Base-by-base conservation (phyloP, 1,140 invertebrate species). In the Drosophila mojavensis region DNA sequence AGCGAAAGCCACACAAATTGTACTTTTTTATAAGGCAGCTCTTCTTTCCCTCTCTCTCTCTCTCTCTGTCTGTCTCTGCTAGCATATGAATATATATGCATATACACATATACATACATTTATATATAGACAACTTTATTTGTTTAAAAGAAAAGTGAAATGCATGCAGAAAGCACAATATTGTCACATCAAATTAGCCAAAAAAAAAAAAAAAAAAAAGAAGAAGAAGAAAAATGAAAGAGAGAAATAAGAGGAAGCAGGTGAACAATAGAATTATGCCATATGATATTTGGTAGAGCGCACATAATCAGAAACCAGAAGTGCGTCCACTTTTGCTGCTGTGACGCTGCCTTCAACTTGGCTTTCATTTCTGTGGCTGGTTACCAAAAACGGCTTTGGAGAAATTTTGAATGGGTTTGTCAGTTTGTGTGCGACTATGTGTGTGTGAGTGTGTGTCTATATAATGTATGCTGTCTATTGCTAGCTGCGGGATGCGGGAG, bases 71-170 rank as follows among this genome's bases (percentile, higher is more conserved):
- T 30, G 4, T 30, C 28, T 4, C n/a, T 13, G n/a, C 36, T 20
- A n/a, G 5, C 51, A 43, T n/a, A 33, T 59, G 20, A 53, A 43
- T 33, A 78, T 33, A 33, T 33, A 33, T 33, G 6, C 9, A 33
- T 33, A 33, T 33, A 9, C 6, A 30, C 6, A 33, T 33, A 33
- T 33, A 33, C 9, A 7, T 33, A 9, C 1, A 9, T 33, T 2
- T 33, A 33, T 33, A 33, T 33, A 33, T 33, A 33, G 33, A 33
- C 9, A 33, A 28, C 24, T 85, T 62, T 88, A 79, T 78, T 89
- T 84, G 69, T 70, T 67, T 89, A 78, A 84, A 89, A 67, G 84
- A 89, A 89, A 89, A 89, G 84, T 89, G 84, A 89, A 89, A 89
- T 89, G 62, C 75, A 89, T 84, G 59, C 75, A 64, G 71, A 69